Percentiles rank a stretch among this genome's conserved stretches.
Conservation (phyloP, 2,888 invertebrate genomes). For the Ophioninae sp. region DNA sequence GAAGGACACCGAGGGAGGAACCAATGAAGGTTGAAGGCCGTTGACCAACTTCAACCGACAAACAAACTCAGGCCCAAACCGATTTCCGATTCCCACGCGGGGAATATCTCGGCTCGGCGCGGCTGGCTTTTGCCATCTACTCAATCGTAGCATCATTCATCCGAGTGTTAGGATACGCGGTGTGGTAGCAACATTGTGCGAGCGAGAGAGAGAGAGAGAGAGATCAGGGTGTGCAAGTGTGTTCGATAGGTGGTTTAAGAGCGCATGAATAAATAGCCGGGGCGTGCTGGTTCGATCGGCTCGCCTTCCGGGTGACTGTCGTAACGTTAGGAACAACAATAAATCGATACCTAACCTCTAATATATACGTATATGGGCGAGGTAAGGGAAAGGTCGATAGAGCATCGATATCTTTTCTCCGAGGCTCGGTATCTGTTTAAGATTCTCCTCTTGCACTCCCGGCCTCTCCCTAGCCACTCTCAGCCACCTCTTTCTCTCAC, state of each 20-base stretch:
- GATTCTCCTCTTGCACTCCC: constrained; percentile 25
- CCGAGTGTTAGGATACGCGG: constrained; percentile 50
- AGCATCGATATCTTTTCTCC: constrained; percentile 58
- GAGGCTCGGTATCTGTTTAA: constrained; percentile 49
- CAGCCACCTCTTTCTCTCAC: constrained; percentile 31
- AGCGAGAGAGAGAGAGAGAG: constrained; percentile 4
- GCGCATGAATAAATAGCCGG: constrained; percentile 61
- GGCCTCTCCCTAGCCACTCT: constrained; percentile 25
- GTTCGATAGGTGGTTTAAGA: constrained; percentile 43
- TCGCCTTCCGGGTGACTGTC: constrained; percentile 68
- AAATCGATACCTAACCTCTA: constrained; percentile 57
- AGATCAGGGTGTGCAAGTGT: background rate
- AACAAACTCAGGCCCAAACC: background rate
- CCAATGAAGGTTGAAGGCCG: background rate
- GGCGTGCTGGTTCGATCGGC: constrained; percentile 57
- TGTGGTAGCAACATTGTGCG: constrained; percentile 22
- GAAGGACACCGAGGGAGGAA: background rate
- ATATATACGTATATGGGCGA: constrained; percentile 37
- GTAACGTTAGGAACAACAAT: constrained; percentile 66
- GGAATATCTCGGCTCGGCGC: constrained; percentile 24
- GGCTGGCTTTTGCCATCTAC: constrained; percentile 26
- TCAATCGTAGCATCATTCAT: constrained; percentile 60
- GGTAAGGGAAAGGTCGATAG: constrained; percentile 59
- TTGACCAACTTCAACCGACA: constrained; percentile 23
- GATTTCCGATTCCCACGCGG: constrained; percentile 63